Conservation (phyloP, 2,888 invertebrate genomes). For the Lithophane leautieri region DNA sequence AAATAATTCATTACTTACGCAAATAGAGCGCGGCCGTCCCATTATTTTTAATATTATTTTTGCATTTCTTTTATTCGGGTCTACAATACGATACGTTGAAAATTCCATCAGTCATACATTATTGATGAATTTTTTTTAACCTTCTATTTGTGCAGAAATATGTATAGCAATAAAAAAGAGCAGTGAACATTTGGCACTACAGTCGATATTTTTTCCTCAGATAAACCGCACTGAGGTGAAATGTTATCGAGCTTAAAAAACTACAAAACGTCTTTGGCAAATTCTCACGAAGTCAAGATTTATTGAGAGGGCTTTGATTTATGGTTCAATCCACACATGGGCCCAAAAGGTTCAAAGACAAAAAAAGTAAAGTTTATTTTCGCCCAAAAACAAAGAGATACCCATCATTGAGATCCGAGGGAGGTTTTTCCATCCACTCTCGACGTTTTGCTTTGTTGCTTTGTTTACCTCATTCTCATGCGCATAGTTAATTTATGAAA, state of each 20-base stretch:
- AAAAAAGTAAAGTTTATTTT: conserved; percentile 85
- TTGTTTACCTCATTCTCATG: conserved; percentile 76
- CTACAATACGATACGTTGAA: conserved; percentile 24
- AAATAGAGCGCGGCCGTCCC: conserved; percentile 32
- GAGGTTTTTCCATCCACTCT: conserved; percentile 71
- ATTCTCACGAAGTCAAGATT: conserved; percentile 84
- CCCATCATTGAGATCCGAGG: conserved; percentile 72
- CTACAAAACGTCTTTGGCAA: conserved; percentile 78
- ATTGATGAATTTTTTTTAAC: conserved; percentile 40
- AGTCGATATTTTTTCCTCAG: conserved; percentile 44
- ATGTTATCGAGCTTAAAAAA: conserved; percentile 72
- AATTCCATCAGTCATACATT: conserved; percentile 25
- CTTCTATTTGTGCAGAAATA: conserved; percentile 33
- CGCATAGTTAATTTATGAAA: conserved; percentile 76
- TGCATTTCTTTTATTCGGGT: conserved; percentile 32
- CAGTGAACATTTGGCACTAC: conserved; percentile 24
- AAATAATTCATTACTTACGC: conserved; percentile 48
- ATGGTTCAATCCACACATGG: conserved; percentile 86
- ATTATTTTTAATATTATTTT: conserved; percentile 29
- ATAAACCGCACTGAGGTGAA: conserved; percentile 49
- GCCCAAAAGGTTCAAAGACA: conserved; percentile 84
- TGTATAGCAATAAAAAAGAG: conserved; percentile 35
- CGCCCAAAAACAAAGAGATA: conserved; percentile 80
- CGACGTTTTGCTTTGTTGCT: conserved; percentile 72
- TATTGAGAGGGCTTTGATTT: conserved; percentile 88